Evolutionary conservation across 2,797 vertebrate species (phyloP), one percentile per base, ranked within the genome.

Genomic region (Crocidura indochinensis): DNA sequence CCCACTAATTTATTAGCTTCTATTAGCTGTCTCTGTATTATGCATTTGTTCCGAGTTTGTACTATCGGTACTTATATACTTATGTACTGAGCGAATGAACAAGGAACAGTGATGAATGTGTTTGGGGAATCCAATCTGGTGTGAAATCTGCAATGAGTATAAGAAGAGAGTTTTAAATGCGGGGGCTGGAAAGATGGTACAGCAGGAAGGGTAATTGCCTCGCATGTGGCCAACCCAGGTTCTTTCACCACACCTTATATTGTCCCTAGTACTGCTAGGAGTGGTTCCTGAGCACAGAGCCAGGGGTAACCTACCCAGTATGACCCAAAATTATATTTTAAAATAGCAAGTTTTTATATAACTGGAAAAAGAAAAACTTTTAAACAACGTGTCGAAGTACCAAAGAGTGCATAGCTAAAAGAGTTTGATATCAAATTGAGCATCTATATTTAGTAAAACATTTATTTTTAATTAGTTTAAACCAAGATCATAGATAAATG

Each of bases 401-500:
- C 9, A 12, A 83, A 84, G 53, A 83, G 8, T 68, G 17, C 29
- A 9, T 44, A 7, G 8, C 15, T 10, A 46, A 85, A 78, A 65
- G 19, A 12, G 22, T 62, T 44, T 93, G 49, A 72, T 76, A 27
- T 8, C 86, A 79, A 88, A 72, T 31, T 29, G 26, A 31, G 12
- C 76, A 73, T 72, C 65, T 60, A 12, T 44, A 24, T 60, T 64
- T 81, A 69, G 65, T 74, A n/a, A 87, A 75, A 31, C 38, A 38
- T 5, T 38, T 38, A 38, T 38, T 38, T 38, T 5, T 38, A 38
- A 19, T 15, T 22, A 46, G 26, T 60, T 64, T 31, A 53, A 44
- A 46, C 29, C 73, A 73, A 76, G 2, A 73, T 73, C 73, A 29
- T 24, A 71, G 83, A 67, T 3, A 64, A 19, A 44, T 4, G 6